Evolutionary conservation across 35 echinoderm and acorn worm genomes (phyloP).

Genomic region (Holothuria glaberrima): DNA sequence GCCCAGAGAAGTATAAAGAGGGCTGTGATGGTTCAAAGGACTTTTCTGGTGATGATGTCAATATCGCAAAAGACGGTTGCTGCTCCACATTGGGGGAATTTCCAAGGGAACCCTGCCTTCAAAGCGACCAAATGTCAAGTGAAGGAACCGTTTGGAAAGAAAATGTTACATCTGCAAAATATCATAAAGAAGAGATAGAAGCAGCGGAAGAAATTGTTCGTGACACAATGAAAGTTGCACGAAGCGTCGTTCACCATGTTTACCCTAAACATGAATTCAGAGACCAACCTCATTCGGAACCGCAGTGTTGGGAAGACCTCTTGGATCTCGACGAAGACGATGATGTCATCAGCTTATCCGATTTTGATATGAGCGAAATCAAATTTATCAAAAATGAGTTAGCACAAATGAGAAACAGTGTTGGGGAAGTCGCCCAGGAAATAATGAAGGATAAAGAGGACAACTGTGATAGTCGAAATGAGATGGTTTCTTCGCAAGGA

Average conservation of each 20-base stretch:
- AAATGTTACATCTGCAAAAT: too few relatives aligned
- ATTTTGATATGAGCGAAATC: slow-evolving; percentile 48
- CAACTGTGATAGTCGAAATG: too few relatives aligned
- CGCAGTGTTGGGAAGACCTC: slow-evolving; percentile 48
- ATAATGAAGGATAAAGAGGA: slow-evolving; percentile 3
- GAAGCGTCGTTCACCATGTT: not conserved
- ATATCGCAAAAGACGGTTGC: too few relatives aligned
- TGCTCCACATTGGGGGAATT: too few relatives aligned
- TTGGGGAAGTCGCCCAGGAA: slow-evolving; percentile 16
- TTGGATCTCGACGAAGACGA: slow-evolving; percentile 16
- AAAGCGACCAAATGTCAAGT: too few relatives aligned
- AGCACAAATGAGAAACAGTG: slow-evolving; percentile 6
- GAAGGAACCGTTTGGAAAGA: too few relatives aligned
- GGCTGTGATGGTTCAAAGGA: too few relatives aligned
- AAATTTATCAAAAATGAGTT: slow-evolving; percentile 16
- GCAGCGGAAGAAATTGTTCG: slow-evolving; percentile 11
- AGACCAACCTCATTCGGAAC: not conserved
- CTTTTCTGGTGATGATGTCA: too few relatives aligned
- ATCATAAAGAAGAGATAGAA: not conserved
- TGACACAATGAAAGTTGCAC: not conserved
- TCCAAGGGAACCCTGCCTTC: too few relatives aligned
- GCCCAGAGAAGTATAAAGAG: too few relatives aligned
- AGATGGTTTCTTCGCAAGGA: too few relatives aligned
- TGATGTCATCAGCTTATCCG: slow-evolving; percentile 26
- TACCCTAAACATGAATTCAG: too few relatives aligned